phyloP scores from a whole-genome alignment of 1,140 invertebrate species.

The Drosophila orena region DNA sequence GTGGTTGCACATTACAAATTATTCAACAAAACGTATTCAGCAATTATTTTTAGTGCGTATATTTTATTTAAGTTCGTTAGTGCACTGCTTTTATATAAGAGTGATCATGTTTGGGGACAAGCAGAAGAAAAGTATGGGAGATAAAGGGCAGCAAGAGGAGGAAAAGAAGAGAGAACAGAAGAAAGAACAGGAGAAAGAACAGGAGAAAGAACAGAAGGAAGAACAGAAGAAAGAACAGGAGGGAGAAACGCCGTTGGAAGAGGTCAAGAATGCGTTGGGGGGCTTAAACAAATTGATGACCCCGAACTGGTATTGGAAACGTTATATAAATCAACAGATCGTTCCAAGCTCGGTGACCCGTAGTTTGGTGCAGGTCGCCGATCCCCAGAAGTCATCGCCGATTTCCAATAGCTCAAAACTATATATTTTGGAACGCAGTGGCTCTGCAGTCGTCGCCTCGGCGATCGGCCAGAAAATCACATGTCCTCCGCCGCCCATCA shows the following conservation, averaged over 20 bases:
- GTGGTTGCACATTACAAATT: too few relatives aligned
- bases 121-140: too few relatives aligned
- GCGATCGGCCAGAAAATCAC: too few relatives aligned
- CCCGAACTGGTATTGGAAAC: not conserved
- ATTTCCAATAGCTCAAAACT: not conserved
- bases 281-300: not conserved
- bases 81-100: not conserved
- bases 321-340: not conserved
- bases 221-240: not conserved
- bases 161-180: not conserved
- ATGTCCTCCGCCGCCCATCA: not conserved
- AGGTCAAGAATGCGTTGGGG: not conserved
- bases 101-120: not conserved
- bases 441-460: not conserved
- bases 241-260: not conserved
- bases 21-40: too few relatives aligned
- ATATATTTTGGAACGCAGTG: not conserved
- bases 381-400: not conserved
- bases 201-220: not conserved
- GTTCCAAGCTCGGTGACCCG: not conserved
- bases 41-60: not conserved
- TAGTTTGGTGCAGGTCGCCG: not conserved
- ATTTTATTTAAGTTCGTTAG: not conserved
- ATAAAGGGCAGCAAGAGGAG: not conserved
- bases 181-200: not conserved